A percentile compares a stretch with the other conserved stretches of the same genome.
These are phyloP conservation scores for Collichthys lucidus DNA, from an alignment of 2,113 vertebrate genomes.

Conservation along the genomic window DNA sequence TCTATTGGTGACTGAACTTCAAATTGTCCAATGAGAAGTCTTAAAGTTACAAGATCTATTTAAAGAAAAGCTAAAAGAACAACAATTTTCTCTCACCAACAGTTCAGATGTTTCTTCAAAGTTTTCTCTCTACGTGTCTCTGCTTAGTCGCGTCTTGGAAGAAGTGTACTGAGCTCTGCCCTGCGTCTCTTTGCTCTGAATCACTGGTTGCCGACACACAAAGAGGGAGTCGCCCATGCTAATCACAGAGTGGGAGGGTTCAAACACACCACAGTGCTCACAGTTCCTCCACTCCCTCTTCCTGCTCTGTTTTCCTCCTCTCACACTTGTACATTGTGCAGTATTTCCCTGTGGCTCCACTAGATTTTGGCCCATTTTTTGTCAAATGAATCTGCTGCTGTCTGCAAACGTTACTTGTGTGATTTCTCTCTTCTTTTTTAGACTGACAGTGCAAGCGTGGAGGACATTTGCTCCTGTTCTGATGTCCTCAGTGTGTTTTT, in stretches of 20 bases:
- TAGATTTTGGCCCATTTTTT: background rate
- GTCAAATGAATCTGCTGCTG: background rate
- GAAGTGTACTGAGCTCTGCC: slow-evolving; percentile 35
- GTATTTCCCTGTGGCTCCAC: slow-evolving; percentile 1
- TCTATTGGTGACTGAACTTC: too few species aligned
- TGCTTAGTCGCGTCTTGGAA: background rate
- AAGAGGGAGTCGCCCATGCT: slow-evolving; percentile 70
- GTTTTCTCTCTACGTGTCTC: slow-evolving; percentile 6
- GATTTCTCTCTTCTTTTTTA: background rate
- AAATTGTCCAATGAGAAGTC: background rate
- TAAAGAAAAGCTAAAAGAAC: background rate
- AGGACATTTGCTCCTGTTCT: slow-evolving; percentile 10
- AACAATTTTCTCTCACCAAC: slow-evolving; percentile 20
- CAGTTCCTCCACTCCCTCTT: slow-evolving; percentile 58
- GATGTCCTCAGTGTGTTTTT: slow-evolving; percentile 5
- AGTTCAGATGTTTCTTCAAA: background rate
- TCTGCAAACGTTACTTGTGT: background rate
- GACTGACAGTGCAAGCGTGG: background rate
- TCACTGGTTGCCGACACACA: slow-evolving; percentile 56
- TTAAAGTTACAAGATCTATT: background rate
- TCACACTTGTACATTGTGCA: background rate
- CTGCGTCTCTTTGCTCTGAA: slow-evolving; percentile 57
- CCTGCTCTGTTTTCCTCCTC: slow-evolving; percentile 43
- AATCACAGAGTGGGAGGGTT: slow-evolving; percentile 69
- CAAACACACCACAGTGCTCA: slow-evolving; percentile 45